Evolutionary conservation across 2,888 invertebrate genomes (phyloP).

Genomic region (Dione juno): DNA sequence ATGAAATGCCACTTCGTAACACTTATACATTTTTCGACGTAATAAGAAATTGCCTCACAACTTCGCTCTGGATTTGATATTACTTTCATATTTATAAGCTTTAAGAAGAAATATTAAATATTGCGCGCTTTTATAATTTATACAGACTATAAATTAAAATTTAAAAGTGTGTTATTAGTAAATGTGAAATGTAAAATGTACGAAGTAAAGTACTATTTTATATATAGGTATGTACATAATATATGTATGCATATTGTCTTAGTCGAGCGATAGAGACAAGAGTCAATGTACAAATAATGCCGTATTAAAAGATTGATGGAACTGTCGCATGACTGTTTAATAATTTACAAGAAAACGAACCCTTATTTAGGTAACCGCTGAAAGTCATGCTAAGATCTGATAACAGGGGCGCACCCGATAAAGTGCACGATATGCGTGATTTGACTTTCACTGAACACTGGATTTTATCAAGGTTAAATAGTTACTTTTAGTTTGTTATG

Average conservation of each 20-base stretch:
- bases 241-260: too few species aligned
- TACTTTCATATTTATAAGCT: slow-evolving; percentile 25
- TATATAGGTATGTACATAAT: too few species aligned
- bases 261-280: neutral
- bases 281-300: slow-evolving; percentile 7
- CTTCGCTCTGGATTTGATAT: slow-evolving; percentile 34
- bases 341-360: slow-evolving; percentile 33
- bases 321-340: slow-evolving; percentile 37
- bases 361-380: slow-evolving; percentile 31
- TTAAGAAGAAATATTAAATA: slow-evolving; percentile 10
- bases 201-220: neutral
- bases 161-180: neutral
- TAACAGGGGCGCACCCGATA: slow-evolving; percentile 33
- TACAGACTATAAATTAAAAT: neutral
- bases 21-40: slow-evolving; percentile 43
- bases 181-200: neutral
- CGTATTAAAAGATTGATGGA: slow-evolving; percentile 29
- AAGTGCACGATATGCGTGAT: slow-evolving; percentile 37
- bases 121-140: neutral
- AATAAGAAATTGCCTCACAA: slow-evolving; percentile 44
- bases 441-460: slow-evolving; percentile 30
- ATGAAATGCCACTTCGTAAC: slow-evolving; percentile 51
- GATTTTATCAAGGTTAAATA: slow-evolving; percentile 32
- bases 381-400: slow-evolving; percentile 36
- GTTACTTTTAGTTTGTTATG: slow-evolving; percentile 23